Evolutionary conservation across 1,140 invertebrate genomes (phyloP).

Genomic region (Penaeus chinensis): DNA sequence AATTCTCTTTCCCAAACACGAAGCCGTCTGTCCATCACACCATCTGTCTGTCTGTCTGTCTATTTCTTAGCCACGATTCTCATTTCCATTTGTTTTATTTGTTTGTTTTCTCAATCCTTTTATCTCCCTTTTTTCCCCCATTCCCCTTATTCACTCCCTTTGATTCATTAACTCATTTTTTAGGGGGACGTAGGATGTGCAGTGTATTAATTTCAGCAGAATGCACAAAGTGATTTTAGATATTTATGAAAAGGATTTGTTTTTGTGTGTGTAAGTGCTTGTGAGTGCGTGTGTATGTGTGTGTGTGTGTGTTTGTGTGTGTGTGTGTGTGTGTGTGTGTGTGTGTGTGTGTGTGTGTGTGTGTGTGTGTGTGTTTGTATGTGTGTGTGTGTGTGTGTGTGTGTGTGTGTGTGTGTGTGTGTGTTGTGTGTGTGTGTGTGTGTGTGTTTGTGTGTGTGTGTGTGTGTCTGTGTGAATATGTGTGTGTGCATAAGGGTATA

Average conservation of each 20-base stretch:
- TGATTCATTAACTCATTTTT: no score
- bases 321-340: background rate
- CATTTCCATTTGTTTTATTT: background rate
- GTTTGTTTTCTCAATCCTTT: background rate
- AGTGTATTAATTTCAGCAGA: no score
- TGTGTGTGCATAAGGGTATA: background rate
- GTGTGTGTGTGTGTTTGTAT: no score
- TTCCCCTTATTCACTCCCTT: no score
- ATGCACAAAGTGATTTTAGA: background rate
- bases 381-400: background rate
- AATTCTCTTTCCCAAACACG: background rate
- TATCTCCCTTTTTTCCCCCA: no score
- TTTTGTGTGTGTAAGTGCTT: background rate
- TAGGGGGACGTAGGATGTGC: no score
- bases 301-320: background rate
- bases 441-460: conserved; percentile 2
- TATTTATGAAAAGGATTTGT: background rate
- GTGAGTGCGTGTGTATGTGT: background rate
- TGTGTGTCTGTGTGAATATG: background rate
- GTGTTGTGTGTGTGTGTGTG: background rate
- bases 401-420: background rate
- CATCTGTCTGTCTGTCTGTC: background rate
- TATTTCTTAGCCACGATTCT: background rate
- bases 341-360: no score
- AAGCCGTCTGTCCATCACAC: no score